Percentiles rank a stretch among this genome's conserved stretches.
Evolutionary conservation across 2,797 vertebrate species (phyloP).

Genomic region (Erethizon dorsatum): DNA sequence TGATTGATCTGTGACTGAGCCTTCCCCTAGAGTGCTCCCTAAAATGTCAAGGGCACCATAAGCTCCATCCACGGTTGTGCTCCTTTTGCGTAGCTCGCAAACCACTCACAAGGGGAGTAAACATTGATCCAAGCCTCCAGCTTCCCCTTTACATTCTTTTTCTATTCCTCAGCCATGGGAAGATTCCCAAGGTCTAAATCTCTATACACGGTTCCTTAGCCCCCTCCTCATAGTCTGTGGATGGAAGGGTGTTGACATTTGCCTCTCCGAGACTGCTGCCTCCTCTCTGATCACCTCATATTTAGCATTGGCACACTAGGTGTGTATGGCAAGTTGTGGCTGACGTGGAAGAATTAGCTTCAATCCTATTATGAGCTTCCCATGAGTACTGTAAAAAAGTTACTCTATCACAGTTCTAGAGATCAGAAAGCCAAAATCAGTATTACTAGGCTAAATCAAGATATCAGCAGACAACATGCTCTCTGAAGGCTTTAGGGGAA

Average conservation of each 20-base stretch:
- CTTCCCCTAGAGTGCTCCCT: background rate
- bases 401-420: background rate
- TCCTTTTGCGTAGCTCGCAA: background rate
- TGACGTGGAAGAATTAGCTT: background rate
- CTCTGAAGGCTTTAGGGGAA: background rate
- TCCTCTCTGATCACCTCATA: background rate
- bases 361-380: background rate
- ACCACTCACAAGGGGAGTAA: background rate
- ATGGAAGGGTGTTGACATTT: background rate
- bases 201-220: background rate
- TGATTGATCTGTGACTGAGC: background rate
- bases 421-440: background rate
- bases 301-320: background rate
- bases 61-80: background rate
- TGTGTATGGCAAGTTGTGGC: background rate
- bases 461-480: background rate
- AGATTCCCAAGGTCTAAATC: constrained; percentile 10
- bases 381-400: background rate
- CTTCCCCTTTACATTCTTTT: background rate
- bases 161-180: background rate
- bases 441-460: background rate
- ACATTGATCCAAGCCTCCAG: background rate
- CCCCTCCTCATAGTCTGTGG: background rate
- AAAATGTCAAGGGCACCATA: background rate
- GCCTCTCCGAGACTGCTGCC: background rate